Evolutionary conservation across 2,113 vertebrate genomes (phyloP).

Genomic region (mouse (Mus musculus)): DNA sequence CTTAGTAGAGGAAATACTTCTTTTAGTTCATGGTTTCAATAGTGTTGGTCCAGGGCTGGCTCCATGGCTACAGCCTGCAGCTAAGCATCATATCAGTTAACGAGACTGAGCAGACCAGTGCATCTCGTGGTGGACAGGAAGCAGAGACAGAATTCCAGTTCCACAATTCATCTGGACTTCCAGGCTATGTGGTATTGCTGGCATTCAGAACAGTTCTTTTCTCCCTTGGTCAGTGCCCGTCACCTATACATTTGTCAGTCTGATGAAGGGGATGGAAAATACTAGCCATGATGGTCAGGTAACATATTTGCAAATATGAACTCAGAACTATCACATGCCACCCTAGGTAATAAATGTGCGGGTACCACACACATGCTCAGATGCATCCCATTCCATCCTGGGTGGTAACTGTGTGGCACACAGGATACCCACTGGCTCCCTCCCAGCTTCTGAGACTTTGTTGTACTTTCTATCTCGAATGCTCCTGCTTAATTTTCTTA

Average conservation of each 20-base stretch:
- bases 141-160: not conserved
- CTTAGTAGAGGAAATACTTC: not conserved
- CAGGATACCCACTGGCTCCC: not conserved
- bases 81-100: not conserved
- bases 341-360: accelerated
- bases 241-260: not conserved
- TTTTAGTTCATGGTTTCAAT: not conserved
- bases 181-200: no score
- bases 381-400: not conserved
- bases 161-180: not conserved
- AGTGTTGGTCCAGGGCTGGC: not conserved
- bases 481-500: not conserved
- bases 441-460: not conserved
- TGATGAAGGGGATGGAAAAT: not conserved
- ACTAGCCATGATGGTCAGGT: not conserved
- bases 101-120: not conserved
- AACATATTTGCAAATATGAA: not conserved
- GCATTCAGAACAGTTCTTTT: not conserved
- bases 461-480: accelerated
- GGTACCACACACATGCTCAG: not conserved
- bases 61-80: not conserved
- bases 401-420: accelerated
- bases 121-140: no score
- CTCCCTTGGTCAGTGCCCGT: not conserved
- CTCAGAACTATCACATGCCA: not conserved